Evolutionary conservation across 1,140 invertebrate species (phyloP).

Genomic region (Daktulosphaira vitifoliae): DNA sequence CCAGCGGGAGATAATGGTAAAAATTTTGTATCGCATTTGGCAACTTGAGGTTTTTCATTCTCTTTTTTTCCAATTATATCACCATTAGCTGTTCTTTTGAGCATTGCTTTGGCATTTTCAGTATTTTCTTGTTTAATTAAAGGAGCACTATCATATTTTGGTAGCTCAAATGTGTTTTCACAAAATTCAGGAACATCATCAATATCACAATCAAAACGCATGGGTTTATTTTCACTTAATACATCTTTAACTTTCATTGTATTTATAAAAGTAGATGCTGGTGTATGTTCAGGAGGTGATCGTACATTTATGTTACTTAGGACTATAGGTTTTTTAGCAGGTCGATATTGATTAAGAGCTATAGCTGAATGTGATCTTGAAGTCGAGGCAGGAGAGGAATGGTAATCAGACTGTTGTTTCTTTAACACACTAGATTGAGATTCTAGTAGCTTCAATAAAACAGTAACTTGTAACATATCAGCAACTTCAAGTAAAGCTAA

Average conservation of each 20-base stretch:
- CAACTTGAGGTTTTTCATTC: not conserved
- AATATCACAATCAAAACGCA: constrained; percentile 18
- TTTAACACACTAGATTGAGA: not conserved
- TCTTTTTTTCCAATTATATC: not conserved
- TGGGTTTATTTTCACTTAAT: constrained; percentile 28
- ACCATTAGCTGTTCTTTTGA: constrained; percentile 20
- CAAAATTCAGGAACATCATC: constrained; percentile 15
- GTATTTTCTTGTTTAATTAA: constrained; percentile 26
- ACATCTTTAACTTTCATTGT: constrained; percentile 28
- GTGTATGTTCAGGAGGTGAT: constrained; percentile 16
- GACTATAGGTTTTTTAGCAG: constrained; percentile 6
- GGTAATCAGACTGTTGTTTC: not conserved
- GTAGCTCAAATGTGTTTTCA: constrained; percentile 17
- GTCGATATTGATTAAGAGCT: constrained; percentile 18
- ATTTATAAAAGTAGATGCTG: constrained; percentile 19
- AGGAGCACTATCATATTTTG: constrained; percentile 6
- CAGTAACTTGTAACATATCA: constrained; percentile 21
- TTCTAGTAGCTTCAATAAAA: constrained; percentile 13
- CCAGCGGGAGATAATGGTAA: not conserved
- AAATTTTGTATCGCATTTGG: not conserved
- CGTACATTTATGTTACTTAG: not conserved
- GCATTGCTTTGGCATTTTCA: constrained; percentile 7
- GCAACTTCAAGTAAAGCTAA: constrained; percentile 11
- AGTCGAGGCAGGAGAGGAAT: not conserved
- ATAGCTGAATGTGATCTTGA: constrained; percentile 23